Base-by-base conservation (phyloP, 1,140 invertebrate species). In the Caenorhabditis brenneri region DNA sequence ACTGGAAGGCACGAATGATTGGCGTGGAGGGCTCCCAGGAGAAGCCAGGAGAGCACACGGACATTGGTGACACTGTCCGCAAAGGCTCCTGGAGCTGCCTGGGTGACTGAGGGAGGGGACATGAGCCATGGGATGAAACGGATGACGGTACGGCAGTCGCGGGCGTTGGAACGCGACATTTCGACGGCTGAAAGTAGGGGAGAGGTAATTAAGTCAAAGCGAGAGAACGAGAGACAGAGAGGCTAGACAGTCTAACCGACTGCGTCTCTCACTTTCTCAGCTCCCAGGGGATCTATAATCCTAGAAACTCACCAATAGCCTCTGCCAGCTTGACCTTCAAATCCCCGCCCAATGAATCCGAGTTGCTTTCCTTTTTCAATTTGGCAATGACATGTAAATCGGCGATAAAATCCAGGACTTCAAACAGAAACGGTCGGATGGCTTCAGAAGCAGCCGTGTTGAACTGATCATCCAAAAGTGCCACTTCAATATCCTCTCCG, bases 351-450 rank as follows among this genome's bases (percentile, higher is more conserved):
- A 99, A 92, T 0, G 96, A 97, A 91, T 99, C 97, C 42, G 79
- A 88, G 65, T 27, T 87, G 1, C 74, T 80, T 22, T 79, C 82
- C 58, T 87, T 86, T 22, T 99, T 99, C 33, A 99, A 94, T 93
- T 97, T 98, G 81, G 94, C 96, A 55, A 99, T 93, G 0, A 97
- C 96, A 89, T 99, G 96, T 87, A 98, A 95, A 91, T 99, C 97
- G 15, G 95, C 94, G 84, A 99, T 93, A 91, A 99, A 97, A 79
- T 99, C 97, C 19, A 99, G 92, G 80, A 96, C 94, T 91, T 99
- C 97, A n/a, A 93, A 93, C 9, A 99, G 93, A 90, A 98, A 95
- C 84, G 95, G 95, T 78, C 95, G 93, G 93, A 99, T 94, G 89
- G 95, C 96, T 91, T 99, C 97, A 0, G 95, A 94, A 2, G 95